Evolutionary conservation across 1,140 invertebrate genomes (phyloP).

Genomic region (Bombus vancouverensis): DNA sequence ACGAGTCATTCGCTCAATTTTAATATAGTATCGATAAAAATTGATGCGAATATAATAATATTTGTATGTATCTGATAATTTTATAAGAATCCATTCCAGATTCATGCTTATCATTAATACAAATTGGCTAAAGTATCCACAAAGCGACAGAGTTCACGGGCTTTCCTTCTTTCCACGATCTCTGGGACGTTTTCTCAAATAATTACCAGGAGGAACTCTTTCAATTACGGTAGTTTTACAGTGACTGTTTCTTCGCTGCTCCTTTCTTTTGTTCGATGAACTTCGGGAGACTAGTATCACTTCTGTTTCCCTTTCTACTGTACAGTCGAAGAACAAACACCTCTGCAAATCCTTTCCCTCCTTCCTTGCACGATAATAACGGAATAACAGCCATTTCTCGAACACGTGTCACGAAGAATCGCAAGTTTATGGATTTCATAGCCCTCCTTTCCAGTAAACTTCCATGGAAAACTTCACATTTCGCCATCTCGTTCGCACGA

Average conservation of each 20-base stretch:
- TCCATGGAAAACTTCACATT: background rate
- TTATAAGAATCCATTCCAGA: background rate
- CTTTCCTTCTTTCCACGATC: background rate
- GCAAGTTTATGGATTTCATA: constrained; percentile 20
- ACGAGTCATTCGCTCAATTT: no score
- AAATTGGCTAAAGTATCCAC: background rate
- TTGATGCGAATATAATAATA: no score
- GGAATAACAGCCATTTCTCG: background rate
- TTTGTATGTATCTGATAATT: background rate
- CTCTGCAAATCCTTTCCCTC: background rate
- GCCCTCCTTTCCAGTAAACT: background rate
- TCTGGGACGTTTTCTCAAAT: background rate
- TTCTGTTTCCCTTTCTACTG: background rate
- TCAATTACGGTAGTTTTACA: background rate
- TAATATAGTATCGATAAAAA: no score
- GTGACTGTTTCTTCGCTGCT: background rate
- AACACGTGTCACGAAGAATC: constrained; percentile 33
- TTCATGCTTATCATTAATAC: no score
- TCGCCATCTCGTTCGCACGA: background rate
- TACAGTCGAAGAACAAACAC: background rate
- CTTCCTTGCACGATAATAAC: background rate
- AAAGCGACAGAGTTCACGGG: background rate
- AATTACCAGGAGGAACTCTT: background rate
- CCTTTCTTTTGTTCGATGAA: background rate
- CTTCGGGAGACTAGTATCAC: background rate